Conservation (phyloP, 2,113 vertebrate species). For the Raja brachyura region DNA sequence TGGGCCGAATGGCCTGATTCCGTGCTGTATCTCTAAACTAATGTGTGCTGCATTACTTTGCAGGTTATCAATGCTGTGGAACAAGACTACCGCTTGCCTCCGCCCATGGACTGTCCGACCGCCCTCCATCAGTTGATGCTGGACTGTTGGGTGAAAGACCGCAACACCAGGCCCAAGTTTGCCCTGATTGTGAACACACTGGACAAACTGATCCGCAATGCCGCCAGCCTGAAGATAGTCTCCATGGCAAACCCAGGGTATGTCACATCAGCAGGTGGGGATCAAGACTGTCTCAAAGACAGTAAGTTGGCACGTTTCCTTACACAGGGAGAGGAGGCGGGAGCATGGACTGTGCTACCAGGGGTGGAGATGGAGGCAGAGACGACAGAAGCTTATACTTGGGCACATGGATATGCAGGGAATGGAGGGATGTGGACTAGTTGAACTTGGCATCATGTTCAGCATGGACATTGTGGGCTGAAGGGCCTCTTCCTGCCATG, state of each 20-base stretch:
- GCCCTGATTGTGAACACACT: conserved; percentile 93
- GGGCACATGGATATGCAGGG: too few relatives aligned
- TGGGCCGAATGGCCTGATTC: too few relatives aligned
- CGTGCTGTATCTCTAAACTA: too few relatives aligned
- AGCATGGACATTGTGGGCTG: too few relatives aligned
- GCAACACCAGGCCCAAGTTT: conserved; percentile 94
- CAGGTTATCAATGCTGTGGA: conserved; percentile 97
- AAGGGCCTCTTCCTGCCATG: too few relatives aligned
- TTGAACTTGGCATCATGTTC: too few relatives aligned
- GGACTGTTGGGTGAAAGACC: conserved; percentile 97
- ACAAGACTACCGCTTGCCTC: conserved; percentile 93
- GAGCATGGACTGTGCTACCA: too few relatives aligned
- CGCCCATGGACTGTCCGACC: conserved; percentile 97
- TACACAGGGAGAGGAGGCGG: too few relatives aligned
- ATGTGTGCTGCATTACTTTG: not conserved
- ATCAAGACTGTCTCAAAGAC: not conserved
- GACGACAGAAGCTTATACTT: too few relatives aligned
- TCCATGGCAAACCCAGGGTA: conserved; percentile 89
- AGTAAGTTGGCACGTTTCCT: too few relatives aligned
- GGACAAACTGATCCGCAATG: conserved; percentile 96
- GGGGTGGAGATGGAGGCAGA: too few relatives aligned
- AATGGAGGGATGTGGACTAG: too few relatives aligned
- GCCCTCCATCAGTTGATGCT: conserved; percentile 95
- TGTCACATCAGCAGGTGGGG: conserved; percentile 50
- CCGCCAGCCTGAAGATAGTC: conserved; percentile 94